phyloP scores from a whole-genome alignment of 1,140 invertebrate genomes.

The Brachionus manjavacas region DNA sequence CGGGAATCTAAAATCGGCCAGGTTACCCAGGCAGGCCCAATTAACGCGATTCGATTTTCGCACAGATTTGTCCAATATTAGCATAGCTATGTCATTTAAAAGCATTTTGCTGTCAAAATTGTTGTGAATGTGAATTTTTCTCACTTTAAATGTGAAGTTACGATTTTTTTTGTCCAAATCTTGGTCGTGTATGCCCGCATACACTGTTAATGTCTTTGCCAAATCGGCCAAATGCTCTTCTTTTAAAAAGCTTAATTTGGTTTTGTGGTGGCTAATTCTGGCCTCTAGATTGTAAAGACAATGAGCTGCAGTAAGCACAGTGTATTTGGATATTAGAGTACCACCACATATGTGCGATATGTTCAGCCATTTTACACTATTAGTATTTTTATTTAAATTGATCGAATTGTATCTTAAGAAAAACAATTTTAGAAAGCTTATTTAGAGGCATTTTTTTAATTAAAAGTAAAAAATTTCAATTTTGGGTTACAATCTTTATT shows the following conservation, averaged over 20 bases:
- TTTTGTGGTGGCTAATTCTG: not conserved
- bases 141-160: not conserved
- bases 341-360: conserved; percentile 31
- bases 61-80: not conserved
- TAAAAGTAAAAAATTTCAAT: too few species aligned
- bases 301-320: conserved; percentile 25
- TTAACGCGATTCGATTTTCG: not conserved
- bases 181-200: conserved; percentile 6
- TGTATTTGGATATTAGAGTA: not conserved
- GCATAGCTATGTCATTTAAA: conserved; percentile 1
- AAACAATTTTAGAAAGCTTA: too few species aligned
- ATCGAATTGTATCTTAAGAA: not conserved
- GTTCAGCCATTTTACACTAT: not conserved
- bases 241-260: not conserved
- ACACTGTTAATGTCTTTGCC: not conserved
- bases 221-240: not conserved
- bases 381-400: not conserved
- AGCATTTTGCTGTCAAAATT: conserved; percentile 13
- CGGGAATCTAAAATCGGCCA: not conserved
- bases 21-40: not conserved
- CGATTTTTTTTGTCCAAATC: not conserved
- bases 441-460: too few species aligned
- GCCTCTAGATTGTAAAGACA: conserved; percentile 1
- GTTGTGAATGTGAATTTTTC: not conserved
- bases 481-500: too few species aligned